phyloP scores from a whole-genome alignment of 2,113 vertebrate genomes.

The Trogon surrucura region DNA sequence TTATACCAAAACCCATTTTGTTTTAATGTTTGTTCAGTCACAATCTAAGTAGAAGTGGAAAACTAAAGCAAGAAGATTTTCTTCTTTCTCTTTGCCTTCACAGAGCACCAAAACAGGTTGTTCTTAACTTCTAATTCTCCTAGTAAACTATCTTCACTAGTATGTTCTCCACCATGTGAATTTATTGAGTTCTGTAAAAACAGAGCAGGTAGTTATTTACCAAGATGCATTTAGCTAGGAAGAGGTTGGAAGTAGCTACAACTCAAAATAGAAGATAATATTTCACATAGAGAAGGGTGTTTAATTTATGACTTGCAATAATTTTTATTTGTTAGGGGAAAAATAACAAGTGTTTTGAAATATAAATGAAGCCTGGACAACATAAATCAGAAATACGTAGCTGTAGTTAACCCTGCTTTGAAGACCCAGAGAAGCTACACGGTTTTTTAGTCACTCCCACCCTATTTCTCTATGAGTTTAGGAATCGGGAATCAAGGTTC shows the following conservation, averaged over 20 bases:
- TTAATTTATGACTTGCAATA: neutral
- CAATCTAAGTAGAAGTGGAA: neutral
- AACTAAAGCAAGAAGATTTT: neutral
- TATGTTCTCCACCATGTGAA: neutral
- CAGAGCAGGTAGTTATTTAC: neutral
- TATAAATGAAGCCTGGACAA: neutral
- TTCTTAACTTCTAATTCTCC: neutral
- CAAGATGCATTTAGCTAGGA: neutral
- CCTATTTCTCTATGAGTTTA: neutral
- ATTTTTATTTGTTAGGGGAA: neutral
- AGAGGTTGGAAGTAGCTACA: neutral
- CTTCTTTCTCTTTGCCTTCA: neutral
- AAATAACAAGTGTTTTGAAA: neutral
- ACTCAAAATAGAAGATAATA: neutral
- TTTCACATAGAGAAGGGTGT: neutral
- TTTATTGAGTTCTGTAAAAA: neutral
- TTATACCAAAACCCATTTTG: neutral
- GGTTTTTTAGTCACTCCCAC: neutral
- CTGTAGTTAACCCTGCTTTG: neutral
- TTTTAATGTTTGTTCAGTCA: neutral
- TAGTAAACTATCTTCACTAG: neutral
- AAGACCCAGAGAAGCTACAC: neutral
- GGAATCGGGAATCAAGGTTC: neutral
- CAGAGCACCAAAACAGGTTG: neutral
- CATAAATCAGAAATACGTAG: neutral